Evolutionary conservation across 2,113 vertebrate species (phyloP), one percentile per base, ranked within the genome.

Genomic region (Siniperca chuatsi): DNA sequence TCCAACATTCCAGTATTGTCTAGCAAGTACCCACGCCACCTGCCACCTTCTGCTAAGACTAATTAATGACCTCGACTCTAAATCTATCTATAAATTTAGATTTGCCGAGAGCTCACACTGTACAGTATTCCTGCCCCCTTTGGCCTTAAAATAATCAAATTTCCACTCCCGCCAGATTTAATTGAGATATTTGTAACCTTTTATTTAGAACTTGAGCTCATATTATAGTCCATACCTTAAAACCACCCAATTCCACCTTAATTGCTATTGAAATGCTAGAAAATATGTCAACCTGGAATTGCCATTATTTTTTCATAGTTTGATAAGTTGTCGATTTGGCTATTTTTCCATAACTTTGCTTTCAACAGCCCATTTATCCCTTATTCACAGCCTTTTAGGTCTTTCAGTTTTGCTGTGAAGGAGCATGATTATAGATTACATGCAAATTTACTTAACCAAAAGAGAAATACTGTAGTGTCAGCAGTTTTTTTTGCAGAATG

Each of bases 31-130:
- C 33, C 21, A 10, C 10, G 21, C 64, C 64, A 74, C 55, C 68
- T 68, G 61, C 69, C 64, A 42, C 46, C 64, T 65, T 64, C 42
- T 20, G 3, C 55, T 25, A 57, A 69, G 29, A 55, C 20, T 68
- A 78, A 79, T 75, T 55, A 81, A 52, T 60, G 75, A 42, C 40
- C n/a, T 40, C 57, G 70, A 6, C 2, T 75, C 75, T 80, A 77
- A 80, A n/a, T n/a, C n/a, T n/a, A n/a, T n/a, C n/a, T n/a, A n/a
- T n/a, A n/a, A n/a, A 60, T 78, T 81, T 83, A 78, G 68, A 71
- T 67, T 54, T 35, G 33, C 60, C n/a, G 16, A 46, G 61, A 76
- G 67, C 66, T 75, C 60, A 25, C 12, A 4, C 20, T 33, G 67
- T 60, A 52, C 40, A 18, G 40, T 15, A 33, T 25, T 29, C 9